A percentile compares a stretch with the other conserved stretches of the same genome.
These are phyloP conservation scores for Poeciliopsis prolifica DNA, from an alignment of 2,113 vertebrate genomes.

Conservation along the genomic window DNA sequence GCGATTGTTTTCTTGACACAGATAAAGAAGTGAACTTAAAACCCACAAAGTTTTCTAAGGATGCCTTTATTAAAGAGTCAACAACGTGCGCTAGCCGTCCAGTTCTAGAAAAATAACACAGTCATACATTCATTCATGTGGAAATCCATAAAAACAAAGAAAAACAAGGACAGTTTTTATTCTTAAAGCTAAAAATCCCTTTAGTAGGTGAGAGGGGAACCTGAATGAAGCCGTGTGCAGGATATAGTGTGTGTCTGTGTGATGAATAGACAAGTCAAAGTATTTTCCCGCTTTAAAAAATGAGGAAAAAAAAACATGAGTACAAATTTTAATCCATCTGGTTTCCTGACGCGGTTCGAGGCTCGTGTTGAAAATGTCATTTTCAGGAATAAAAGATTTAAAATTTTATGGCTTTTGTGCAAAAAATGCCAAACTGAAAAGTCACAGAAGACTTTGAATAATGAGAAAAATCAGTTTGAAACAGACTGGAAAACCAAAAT, in stretches of 20 bases:
- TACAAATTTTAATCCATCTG: background rate
- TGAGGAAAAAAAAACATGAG: background rate
- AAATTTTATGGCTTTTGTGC: background rate
- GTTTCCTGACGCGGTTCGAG: background rate
- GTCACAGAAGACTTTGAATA: background rate
- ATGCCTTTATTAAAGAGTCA: slow-evolving; percentile 79
- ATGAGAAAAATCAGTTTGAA: background rate
- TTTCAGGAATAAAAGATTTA: background rate
- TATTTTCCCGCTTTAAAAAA: background rate
- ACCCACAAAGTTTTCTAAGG: slow-evolving; percentile 56
- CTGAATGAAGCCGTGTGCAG: slow-evolving; percentile 51
- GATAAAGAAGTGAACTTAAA: slow-evolving; percentile 10
- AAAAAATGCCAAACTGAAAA: background rate
- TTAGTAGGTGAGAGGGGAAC: slow-evolving; percentile 61
- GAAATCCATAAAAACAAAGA: slow-evolving; percentile 55
- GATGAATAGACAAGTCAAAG: slow-evolving; percentile 40
- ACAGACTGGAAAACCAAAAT: background rate
- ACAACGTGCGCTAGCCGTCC: slow-evolving; percentile 74
- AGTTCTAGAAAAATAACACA: slow-evolving; percentile 77
- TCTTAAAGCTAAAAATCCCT: slow-evolving; percentile 72
- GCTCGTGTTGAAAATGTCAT: background rate
- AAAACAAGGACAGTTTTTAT: slow-evolving; percentile 53
- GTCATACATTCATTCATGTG: slow-evolving; percentile 70
- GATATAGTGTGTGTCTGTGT: slow-evolving; percentile 17
- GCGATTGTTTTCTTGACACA: background rate